Conservation (phyloP, 2,113 vertebrate genomes). For the Leptobrachium ailaonicum region DNA sequence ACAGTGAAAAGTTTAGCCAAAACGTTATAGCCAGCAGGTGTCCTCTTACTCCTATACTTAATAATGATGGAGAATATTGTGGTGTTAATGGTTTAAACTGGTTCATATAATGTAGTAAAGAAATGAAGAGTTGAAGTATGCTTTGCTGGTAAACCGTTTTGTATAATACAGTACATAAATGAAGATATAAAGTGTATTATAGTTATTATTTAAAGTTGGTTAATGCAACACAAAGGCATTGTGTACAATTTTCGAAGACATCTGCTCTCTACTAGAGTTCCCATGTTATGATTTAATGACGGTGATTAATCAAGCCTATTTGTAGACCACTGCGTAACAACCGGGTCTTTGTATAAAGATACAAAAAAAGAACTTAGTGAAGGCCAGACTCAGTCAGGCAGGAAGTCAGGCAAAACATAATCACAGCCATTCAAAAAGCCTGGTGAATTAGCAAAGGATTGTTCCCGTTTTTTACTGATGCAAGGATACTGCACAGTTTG, state of each 20-base stretch:
- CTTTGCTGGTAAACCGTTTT: background rate
- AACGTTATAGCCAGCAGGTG: no score
- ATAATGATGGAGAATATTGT: no score
- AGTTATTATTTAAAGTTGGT: constrained; percentile 29
- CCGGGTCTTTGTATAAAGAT: constrained; percentile 41
- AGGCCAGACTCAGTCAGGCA: constrained; percentile 32
- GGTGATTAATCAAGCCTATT: constrained; percentile 48
- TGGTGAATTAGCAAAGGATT: constrained; percentile 24
- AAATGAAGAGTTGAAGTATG: no score
- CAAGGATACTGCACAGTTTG: background rate
- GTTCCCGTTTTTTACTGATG: constrained; percentile 21
- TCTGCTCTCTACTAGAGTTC: constrained; percentile 44
- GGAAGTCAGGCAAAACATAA: constrained; percentile 43
- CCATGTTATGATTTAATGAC: constrained; percentile 49
- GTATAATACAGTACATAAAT: background rate
- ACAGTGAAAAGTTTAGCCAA: no score
- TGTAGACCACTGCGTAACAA: constrained; percentile 39
- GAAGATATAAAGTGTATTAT: background rate
- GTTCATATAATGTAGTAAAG: no score
- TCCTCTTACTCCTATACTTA: no score
- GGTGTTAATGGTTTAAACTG: no score
- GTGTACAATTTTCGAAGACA: constrained; percentile 39
- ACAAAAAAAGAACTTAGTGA: constrained; percentile 34
- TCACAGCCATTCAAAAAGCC: constrained; percentile 34
- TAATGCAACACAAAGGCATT: constrained; percentile 46